These are phyloP conservation scores for Diplodus puntazzo DNA, from an alignment of 2,797 vertebrate species.

Conservation along the genomic window DNA sequence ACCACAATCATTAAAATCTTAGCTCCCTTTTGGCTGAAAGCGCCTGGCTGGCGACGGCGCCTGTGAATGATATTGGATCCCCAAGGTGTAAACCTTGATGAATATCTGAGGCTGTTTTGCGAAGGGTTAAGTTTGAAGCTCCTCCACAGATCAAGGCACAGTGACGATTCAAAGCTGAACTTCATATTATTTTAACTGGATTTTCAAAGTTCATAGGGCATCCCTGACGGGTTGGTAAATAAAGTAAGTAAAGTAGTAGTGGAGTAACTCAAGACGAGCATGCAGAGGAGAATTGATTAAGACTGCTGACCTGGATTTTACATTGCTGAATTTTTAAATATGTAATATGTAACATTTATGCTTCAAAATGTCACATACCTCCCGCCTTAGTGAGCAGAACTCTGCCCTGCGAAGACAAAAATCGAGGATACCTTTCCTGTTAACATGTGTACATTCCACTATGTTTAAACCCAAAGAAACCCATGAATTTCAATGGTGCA, in stretches of 20 bases:
- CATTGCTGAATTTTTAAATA: not conserved
- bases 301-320: slow-evolving; percentile 26
- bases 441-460: too few species aligned
- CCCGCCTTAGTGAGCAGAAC: too few species aligned
- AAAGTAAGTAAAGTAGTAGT: too few species aligned
- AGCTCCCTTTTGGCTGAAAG: slow-evolving; percentile 58
- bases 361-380: too few species aligned
- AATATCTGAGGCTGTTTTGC: slow-evolving; percentile 75
- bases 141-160: slow-evolving; percentile 45
- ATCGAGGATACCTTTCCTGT: too few species aligned
- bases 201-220: slow-evolving; percentile 41
- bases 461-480: too few species aligned
- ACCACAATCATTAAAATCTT: slow-evolving; percentile 74
- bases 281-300: slow-evolving; percentile 9
- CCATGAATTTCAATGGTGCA: too few species aligned
- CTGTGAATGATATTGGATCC: slow-evolving; percentile 71
- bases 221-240: slow-evolving; percentile 23
- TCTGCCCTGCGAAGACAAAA: too few species aligned
- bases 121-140: slow-evolving; percentile 68
- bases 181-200: slow-evolving; percentile 51
- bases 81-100: slow-evolving; percentile 73
- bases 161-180: slow-evolving; percentile 42
- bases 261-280: slow-evolving; percentile 22
- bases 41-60: slow-evolving; percentile 65
- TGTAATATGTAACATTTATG: not conserved